Percentiles rank a stretch among this genome's conserved stretches.
Evolutionary conservation across 2,113 vertebrate genomes (phyloP).

Genomic region (Oxygymnocypris stewartii): DNA sequence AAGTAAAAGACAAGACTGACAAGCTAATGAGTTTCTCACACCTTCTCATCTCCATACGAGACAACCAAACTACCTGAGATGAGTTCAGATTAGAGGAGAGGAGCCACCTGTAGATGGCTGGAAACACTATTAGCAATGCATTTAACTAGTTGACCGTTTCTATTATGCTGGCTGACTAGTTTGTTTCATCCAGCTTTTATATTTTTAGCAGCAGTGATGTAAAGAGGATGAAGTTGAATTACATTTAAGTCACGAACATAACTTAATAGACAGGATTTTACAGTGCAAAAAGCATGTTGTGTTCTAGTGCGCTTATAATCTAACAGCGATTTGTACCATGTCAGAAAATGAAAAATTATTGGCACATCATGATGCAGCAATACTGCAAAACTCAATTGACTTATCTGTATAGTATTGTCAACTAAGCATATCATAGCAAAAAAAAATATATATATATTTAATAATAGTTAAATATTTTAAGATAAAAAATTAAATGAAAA

Average conservation of each 20-base stretch:
- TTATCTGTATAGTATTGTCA: background rate
- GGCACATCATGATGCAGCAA: background rate
- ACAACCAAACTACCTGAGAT: background rate
- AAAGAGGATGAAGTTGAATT: background rate
- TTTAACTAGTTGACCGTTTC: background rate
- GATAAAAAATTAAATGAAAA: too few relatives aligned
- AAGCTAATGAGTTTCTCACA: conserved; percentile 26
- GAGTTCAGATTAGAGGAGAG: background rate
- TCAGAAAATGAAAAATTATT: background rate
- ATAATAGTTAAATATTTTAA: too few relatives aligned
- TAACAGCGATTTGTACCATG: background rate
- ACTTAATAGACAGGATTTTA: background rate
- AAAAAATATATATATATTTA: too few relatives aligned
- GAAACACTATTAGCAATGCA: background rate
- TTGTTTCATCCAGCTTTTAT: background rate
- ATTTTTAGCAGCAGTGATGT: background rate
- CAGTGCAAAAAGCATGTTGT: background rate
- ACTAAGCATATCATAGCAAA: background rate
- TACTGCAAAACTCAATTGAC: background rate
- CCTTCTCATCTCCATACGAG: conserved; percentile 3
- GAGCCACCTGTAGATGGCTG: background rate
- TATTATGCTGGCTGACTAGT: background rate
- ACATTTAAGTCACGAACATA: background rate
- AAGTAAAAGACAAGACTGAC: conserved; percentile 18
- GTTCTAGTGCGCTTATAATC: background rate